Conservation (phyloP, 2,797 vertebrate species). For the Gobio occitaniae region DNA sequence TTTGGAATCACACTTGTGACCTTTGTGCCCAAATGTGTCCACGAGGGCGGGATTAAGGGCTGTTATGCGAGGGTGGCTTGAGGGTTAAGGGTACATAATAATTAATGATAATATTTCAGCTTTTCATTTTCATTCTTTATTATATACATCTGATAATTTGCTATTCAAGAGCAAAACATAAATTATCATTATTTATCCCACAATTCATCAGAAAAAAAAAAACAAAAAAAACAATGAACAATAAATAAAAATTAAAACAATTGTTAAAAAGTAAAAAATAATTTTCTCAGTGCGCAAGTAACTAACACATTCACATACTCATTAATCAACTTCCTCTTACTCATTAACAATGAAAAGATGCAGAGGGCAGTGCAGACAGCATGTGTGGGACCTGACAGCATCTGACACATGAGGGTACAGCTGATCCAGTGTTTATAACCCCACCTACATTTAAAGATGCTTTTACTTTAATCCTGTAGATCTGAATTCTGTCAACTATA, state of each 20-base stretch:
- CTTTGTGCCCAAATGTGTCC: too few species aligned
- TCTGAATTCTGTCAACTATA: neutral
- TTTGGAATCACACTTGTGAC: too few species aligned
- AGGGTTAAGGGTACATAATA: neutral
- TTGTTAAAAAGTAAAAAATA: neutral
- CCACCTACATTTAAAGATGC: neutral
- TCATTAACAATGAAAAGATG: neutral
- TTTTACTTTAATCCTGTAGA: neutral
- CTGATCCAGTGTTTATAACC: neutral
- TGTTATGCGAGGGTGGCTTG: too few species aligned
- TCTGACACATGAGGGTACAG: fast-evolving
- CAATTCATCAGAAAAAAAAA: neutral
- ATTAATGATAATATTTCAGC: neutral
- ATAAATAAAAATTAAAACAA: neutral
- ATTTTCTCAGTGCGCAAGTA: too few species aligned
- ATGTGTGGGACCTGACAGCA: neutral
- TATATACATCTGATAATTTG: neutral
- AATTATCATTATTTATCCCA: neutral
- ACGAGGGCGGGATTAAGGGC: too few species aligned
- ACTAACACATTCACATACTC: neutral
- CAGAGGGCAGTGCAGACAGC: neutral
- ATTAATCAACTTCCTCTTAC: neutral
- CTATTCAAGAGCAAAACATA: neutral
- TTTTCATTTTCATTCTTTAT: neutral
- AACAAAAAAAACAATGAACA: neutral